phyloP scores from a whole-genome alignment of 2,797 vertebrate genomes.

The Enoplosus armatus region DNA sequence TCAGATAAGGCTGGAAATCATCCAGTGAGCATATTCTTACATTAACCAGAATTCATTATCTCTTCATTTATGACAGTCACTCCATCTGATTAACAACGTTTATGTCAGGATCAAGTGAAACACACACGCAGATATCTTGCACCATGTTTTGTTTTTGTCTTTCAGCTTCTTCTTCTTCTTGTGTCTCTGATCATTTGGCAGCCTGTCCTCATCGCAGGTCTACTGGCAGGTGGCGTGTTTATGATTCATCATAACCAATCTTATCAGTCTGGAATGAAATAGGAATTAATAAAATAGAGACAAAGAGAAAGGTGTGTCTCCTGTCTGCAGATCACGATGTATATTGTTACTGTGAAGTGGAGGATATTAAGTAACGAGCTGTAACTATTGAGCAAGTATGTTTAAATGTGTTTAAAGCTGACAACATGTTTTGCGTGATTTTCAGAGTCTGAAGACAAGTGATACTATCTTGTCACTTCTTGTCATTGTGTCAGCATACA shows the following conservation, averaged over 20 bases:
- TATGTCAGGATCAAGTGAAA: slow-evolving; percentile 15
- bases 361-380: background rate
- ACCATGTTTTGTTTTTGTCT: slow-evolving; percentile 1
- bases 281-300: background rate
- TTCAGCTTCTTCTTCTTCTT: background rate
- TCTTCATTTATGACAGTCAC: background rate
- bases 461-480: background rate
- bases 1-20: slow-evolving; percentile 23
- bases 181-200: background rate
- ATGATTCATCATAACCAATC: background rate
- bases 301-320: slow-evolving; percentile 26
- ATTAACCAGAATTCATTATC: slow-evolving; percentile 17
- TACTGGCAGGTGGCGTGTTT: background rate
- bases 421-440: too few relatives aligned
- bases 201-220: background rate
- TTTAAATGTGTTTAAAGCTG: background rate
- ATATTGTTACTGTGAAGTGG: slow-evolving; percentile 10
- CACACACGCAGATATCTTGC: background rate
- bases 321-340: background rate
- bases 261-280: slow-evolving; percentile 44
- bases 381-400: background rate
- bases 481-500: background rate
- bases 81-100: background rate
- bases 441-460: background rate
- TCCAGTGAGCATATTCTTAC: background rate